Evolutionary conservation across 2,113 vertebrate genomes (phyloP), one percentile per base, ranked within the genome.

Genomic region (Cervus canadensis): DNA sequence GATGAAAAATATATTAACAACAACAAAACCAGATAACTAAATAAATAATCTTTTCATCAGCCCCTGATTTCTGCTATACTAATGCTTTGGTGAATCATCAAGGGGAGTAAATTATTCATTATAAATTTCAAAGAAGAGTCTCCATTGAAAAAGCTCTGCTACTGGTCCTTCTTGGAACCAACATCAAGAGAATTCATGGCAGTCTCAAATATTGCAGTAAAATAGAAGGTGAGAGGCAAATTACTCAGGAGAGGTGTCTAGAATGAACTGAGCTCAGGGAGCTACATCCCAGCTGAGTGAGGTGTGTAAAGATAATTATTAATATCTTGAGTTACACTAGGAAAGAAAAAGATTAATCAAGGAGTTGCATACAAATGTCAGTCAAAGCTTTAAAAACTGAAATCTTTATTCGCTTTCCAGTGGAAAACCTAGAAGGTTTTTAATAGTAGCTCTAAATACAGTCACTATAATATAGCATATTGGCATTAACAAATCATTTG

Each of bases 1-100:
- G 81, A 95, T 95, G 89, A 98, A 97, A 98, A 98, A 93, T 93
- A 95, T 96, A 97, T 96, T 97, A 96, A 97, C 50, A 97, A 95
- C 76, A 97, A 93, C 81, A 98, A 98, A 94, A 95, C 19, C 56
- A 97, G 82, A 85, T 97, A 93, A 91, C 82, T 97, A 95, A 97
- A 96, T 92, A 97, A 97, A 91, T 97, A 97, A 95, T 94, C 78
- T 91, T 97, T 97, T 98, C 95, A 96, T 98, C 93, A 71, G 52
- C 7, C n/a, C 60, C 71, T 56, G 57, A 97, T 97, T 98, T 97
- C 71, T 48, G 85, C 83, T 71, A 89, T 87, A 91, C 40, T 89
- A 91, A 93, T 88, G 89, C 91, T 97, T 95, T 96, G 79, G 96
- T 87, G 89, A 96, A 97, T 98, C 96, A 97, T 96, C 91, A 97